These are phyloP conservation scores for Monoplex corrugatus DNA, from an alignment of 2,888 invertebrate genomes.

Conservation along the genomic window DNA sequence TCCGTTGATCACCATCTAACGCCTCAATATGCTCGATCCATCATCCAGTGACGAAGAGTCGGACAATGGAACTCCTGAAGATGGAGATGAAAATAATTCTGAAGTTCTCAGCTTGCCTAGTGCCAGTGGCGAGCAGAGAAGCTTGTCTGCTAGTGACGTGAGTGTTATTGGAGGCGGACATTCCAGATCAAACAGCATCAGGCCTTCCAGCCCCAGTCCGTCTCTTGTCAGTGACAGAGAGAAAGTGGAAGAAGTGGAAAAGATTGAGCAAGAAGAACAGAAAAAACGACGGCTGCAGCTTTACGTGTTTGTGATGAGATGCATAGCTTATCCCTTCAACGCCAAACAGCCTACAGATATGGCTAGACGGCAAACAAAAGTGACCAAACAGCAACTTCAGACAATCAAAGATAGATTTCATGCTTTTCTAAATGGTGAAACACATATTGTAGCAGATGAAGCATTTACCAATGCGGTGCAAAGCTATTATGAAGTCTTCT, in stretches of 20 bases:
- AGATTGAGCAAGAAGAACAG: conserved; percentile 98
- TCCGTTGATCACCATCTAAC: not conserved
- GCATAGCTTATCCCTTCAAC: conserved; percentile 99
- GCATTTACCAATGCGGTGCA: conserved; percentile 99
- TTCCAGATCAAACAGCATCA: conserved; percentile 84
- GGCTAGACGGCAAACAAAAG: conserved; percentile 96
- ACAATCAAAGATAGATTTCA: conserved; percentile 96
- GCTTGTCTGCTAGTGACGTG: conserved; percentile 80
- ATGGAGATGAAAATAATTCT: conserved; percentile 78
- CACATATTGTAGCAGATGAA: conserved; percentile 83
- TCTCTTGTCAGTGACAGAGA: conserved; percentile 93
- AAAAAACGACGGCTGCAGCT: conserved; percentile 96
- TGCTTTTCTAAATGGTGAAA: conserved; percentile 97
- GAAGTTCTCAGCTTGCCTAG: conserved; percentile 79
- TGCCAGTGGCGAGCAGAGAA: conserved; percentile 79
- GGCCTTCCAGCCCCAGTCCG: conserved; percentile 94
- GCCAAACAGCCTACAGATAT: conserved; percentile 99
- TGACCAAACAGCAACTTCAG: conserved; percentile 97
- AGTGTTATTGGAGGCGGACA: conserved; percentile 73
- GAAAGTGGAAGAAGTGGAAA: conserved; percentile 85
- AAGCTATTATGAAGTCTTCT: conserved; percentile 90
- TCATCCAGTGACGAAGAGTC: conserved; percentile 98
- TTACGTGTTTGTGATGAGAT: conserved; percentile 98
- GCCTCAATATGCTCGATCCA: conserved; percentile 91
- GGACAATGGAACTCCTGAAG: conserved; percentile 90